These are phyloP conservation scores for Momotus momota DNA, from an alignment of 2,797 vertebrate genomes.

Conservation along the genomic window DNA sequence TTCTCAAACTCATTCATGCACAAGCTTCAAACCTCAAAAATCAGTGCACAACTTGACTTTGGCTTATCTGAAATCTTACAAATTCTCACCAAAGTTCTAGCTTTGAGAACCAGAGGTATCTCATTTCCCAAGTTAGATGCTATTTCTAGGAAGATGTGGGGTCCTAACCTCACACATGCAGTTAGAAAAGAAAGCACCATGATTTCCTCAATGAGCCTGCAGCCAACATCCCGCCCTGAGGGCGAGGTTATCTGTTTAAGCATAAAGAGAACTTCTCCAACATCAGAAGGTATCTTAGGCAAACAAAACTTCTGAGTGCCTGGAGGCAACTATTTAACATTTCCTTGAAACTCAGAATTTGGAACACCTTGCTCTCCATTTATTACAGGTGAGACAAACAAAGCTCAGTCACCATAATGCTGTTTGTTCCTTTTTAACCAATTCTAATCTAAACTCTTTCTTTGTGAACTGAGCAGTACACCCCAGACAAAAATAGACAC, in stretches of 20 bases:
- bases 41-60: not conserved
- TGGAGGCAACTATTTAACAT: constrained; percentile 44
- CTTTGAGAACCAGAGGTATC: not conserved
- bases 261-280: constrained; percentile 43
- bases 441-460: not conserved
- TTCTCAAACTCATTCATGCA: not conserved
- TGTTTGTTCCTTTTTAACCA: not conserved
- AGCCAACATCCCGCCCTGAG: not conserved
- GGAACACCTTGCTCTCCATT: constrained; percentile 32
- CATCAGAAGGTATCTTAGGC: constrained; percentile 23
- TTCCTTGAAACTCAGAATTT: constrained; percentile 31
- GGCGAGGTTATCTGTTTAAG: constrained; percentile 21
- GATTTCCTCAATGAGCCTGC: not conserved
- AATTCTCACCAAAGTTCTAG: not conserved
- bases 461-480: not conserved
- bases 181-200: not conserved
- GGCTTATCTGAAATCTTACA: not conserved
- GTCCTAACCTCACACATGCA: not conserved
- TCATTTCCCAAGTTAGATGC: not conserved
- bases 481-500: not conserved
- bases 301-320: not conserved
- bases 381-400: constrained; percentile 27
- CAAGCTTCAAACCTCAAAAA: not conserved
- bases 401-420: not conserved
- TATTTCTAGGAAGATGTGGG: not conserved